Conservation (phyloP, 1,140 invertebrate species). For the Chironomus tepperi region DNA sequence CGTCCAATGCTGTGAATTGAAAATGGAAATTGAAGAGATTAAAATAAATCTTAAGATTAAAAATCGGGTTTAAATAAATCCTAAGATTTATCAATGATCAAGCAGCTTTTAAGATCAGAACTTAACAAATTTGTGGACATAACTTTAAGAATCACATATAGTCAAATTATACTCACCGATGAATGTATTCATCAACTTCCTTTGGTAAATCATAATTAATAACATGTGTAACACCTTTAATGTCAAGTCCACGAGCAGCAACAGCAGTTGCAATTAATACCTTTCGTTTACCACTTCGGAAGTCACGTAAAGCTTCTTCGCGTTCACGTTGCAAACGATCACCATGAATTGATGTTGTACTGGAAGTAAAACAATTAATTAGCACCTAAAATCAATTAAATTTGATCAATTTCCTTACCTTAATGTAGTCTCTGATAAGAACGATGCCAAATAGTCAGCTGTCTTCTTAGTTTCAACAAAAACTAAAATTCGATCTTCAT, state of each 20-base stretch:
- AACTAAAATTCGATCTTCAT: constrained; percentile 51
- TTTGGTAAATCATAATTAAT: constrained; percentile 89
- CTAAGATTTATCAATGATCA: too few species aligned
- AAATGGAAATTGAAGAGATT: background rate
- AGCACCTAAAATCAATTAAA: constrained; percentile 27
- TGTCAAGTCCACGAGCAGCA: constrained; percentile 75
- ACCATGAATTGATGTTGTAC: constrained; percentile 88
- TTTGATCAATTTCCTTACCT: background rate
- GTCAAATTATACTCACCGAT: constrained; percentile 44
- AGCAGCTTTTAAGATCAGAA: too few species aligned
- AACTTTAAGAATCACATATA: background rate
- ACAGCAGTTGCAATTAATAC: constrained; percentile 91
- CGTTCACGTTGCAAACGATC: constrained; percentile 82
- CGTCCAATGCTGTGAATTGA: too few species aligned
- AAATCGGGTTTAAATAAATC: too few species aligned
- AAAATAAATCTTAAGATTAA: too few species aligned
- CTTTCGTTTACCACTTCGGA: constrained; percentile 60
- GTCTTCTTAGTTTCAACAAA: constrained; percentile 86
- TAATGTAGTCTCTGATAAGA: constrained; percentile 54
- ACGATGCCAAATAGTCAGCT: constrained; percentile 79
- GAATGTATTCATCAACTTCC: constrained; percentile 86
- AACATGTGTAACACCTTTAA: constrained; percentile 70
- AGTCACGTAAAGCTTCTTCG: constrained; percentile 78
- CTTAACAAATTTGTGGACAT: too few species aligned
- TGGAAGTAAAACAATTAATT: constrained; percentile 26